Percentiles rank a stretch among this genome's conserved stretches.
phyloP scores from a whole-genome alignment of 2,113 vertebrate genomes.

The Leuciscus idus region DNA sequence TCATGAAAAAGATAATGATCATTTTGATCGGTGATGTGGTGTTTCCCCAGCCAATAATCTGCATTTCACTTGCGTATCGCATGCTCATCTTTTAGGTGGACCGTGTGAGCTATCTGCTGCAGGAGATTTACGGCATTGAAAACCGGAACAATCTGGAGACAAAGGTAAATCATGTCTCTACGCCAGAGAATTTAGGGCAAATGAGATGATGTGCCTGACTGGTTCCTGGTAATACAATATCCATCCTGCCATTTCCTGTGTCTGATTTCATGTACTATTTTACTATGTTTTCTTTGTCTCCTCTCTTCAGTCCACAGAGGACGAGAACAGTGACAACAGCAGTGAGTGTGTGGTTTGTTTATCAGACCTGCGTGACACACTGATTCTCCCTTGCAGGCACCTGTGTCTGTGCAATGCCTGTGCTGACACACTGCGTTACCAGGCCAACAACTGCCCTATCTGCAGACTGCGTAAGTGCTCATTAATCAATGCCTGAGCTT shows the following conservation, averaged over 20 bases:
- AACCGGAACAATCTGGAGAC: constrained; percentile 99
- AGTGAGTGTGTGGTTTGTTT: constrained; percentile 96
- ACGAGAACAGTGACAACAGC: constrained; percentile 97
- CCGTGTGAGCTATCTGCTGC: constrained; percentile 95
- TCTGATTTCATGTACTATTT: neutral
- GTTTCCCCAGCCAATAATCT: neutral
- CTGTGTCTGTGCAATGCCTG: constrained; percentile 95
- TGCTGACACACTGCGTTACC: constrained; percentile 94
- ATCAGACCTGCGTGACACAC: constrained; percentile 91
- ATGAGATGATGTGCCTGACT: neutral
- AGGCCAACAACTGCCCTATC: constrained; percentile 98
- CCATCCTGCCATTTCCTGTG: constrained; percentile 14
- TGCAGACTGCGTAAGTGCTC: constrained; percentile 90
- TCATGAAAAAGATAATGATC: neutral
- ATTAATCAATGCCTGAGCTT: constrained; percentile 44
- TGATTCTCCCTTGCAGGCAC: constrained; percentile 94
- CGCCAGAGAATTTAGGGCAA: neutral
- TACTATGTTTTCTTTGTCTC: constrained; percentile 17
- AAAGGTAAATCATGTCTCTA: constrained; percentile 79
- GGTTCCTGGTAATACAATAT: constrained; percentile 7
- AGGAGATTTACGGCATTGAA: constrained; percentile 99
- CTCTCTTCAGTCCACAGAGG: constrained; percentile 84
- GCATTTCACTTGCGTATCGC: neutral
- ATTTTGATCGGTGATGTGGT: neutral
- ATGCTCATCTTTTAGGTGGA: constrained; percentile 82